Base-by-base conservation (phyloP, 2,797 vertebrate genomes). In the Cryptoblepharus egeriae region DNA sequence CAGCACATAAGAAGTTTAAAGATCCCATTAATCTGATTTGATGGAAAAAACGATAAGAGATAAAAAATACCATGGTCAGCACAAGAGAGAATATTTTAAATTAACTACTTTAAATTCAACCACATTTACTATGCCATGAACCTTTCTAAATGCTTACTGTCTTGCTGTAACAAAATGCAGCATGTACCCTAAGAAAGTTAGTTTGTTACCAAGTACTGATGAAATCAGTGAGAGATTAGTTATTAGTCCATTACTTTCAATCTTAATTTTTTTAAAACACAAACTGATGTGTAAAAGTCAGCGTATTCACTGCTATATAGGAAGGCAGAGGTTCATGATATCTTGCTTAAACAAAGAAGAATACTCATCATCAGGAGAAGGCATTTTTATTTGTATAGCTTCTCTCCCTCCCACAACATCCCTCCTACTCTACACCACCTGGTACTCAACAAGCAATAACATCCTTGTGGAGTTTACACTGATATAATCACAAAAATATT, bases 1-100 rank as follows among this genome's bases (percentile, higher is more conserved):
- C 4, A 82, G 71, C 0, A 65, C 18, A 42, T 9, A 84, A 80
- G 79, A 60, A 76, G 75, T 79, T 87, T 57, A 87, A 91, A 75
- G 72, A 86, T 84, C 57, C 18, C 30, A 88, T 84, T 85, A 79
- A 85, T 61, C 58, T 81, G 72, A 63, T 83, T 5, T 90, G 89
- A 58, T 26, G 77, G 75, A 49, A 18, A 89, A 70, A 28, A 68
- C 32, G 74, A 82, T 65, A 63, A 79, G 32, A 61, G 22, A 80
- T 57, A 84, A 80, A n/a, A 52, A 77, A 73, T 91, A 82, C 28
- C 13, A 58, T 70, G 65, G 79, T 81, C 28, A 86, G 88, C 63
- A 39, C n/a, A 73, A 82, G 30, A 57, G 77, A 90, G 65, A 68
- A 68, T 32, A 15, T 10, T 32, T 13, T 67, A 42, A 42, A 9